These are phyloP conservation scores for Siniperca obscura DNA, from an alignment of 2,797 vertebrate species.

Conservation along the genomic window DNA sequence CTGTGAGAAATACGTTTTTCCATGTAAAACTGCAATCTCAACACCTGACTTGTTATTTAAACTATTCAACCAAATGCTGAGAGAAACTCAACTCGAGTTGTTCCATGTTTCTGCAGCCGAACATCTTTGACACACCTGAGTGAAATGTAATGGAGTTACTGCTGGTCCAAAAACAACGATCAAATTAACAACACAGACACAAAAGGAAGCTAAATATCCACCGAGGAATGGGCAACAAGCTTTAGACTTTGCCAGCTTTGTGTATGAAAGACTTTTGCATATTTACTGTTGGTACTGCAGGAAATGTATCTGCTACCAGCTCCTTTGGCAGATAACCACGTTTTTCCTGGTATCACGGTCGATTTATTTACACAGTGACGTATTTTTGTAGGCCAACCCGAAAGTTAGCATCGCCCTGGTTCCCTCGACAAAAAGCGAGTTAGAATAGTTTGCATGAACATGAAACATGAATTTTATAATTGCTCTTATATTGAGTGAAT, in stretches of 20 bases:
- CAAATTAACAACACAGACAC: not conserved
- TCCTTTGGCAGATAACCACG: not conserved
- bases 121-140: not conserved
- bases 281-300: not conserved
- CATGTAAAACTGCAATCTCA: not conserved
- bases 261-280: not conserved
- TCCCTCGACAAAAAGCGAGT: too few relatives aligned
- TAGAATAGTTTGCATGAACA: too few relatives aligned
- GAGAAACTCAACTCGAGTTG: not conserved
- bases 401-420: too few relatives aligned
- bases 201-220: not conserved
- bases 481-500: slow-evolving; percentile 15
- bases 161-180: slow-evolving; percentile 6
- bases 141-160: not conserved
- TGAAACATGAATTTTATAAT: slow-evolving; percentile 18
- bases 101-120: slow-evolving; percentile 15
- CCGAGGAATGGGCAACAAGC: not conserved
- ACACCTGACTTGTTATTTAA: slow-evolving; percentile 13
- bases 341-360: too few relatives aligned
- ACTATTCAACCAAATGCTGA: not conserved
- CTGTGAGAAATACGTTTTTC: slow-evolving; percentile 37
- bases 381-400: too few relatives aligned
- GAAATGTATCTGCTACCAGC: not conserved
- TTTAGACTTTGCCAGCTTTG: not conserved
- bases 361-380: too few relatives aligned